phyloP scores from a whole-genome alignment of 2,113 vertebrate genomes.

The Hippocampus comes region DNA sequence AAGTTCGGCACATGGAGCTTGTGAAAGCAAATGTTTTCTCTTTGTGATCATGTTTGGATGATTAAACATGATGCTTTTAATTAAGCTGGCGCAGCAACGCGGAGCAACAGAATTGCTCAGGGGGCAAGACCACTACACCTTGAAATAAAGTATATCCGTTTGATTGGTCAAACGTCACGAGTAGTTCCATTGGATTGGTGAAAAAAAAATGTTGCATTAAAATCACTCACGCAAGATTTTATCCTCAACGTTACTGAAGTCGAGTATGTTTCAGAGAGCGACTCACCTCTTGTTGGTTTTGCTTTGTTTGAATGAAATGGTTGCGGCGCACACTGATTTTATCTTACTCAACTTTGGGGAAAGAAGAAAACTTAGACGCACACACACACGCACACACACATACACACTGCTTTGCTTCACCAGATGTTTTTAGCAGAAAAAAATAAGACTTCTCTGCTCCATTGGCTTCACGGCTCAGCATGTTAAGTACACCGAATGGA shows the following conservation, averaged over 20 bases:
- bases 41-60: background rate
- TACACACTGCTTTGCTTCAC: constrained; percentile 45
- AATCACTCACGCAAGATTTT: constrained; percentile 10
- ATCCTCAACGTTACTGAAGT: constrained; percentile 31
- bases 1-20: background rate
- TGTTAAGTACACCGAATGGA: constrained; percentile 51
- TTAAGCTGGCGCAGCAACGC: background rate
- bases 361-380: background rate
- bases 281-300: constrained; percentile 7
- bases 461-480: constrained; percentile 53
- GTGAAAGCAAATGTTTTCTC: background rate
- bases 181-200: background rate
- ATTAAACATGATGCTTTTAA: constrained; percentile 1
- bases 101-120: background rate
- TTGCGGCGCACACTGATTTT: constrained; percentile 51
- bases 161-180: too few relatives aligned
- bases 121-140: background rate
- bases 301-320: constrained; percentile 50
- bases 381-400: background rate
- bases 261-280: background rate
- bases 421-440: constrained; percentile 60
- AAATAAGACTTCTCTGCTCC: constrained; percentile 52
- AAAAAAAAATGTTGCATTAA: background rate
- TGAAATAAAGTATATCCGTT: background rate
- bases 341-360: constrained; percentile 54